A percentile compares a stretch with the other conserved stretches of the same genome.
phyloP scores from a whole-genome alignment of 2,797 vertebrate genomes.

The Scolopax bukidnonensis region DNA sequence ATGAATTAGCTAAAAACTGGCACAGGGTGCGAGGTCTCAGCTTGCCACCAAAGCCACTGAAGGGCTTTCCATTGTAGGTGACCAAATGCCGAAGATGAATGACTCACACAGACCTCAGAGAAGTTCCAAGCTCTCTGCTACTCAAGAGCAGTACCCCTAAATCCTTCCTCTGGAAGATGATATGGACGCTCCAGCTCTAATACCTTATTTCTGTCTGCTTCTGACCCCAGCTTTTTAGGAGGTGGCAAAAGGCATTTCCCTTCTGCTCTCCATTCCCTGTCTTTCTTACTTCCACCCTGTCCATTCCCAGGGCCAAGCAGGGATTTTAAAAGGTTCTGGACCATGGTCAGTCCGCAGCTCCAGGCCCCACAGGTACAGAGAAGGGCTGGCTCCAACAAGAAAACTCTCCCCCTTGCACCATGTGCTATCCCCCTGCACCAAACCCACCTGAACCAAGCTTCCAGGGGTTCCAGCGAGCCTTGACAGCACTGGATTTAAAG shows the following conservation, averaged over 20 bases:
- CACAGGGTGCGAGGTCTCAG: background rate
- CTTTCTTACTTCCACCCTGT: background rate
- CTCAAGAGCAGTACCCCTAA: background rate
- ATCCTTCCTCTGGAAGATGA: background rate
- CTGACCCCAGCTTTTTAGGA: background rate
- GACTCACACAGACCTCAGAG: background rate
- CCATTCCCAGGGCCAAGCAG: background rate
- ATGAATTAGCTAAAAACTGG: constrained; percentile 35
- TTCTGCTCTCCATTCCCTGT: background rate
- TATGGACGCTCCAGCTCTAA: background rate
- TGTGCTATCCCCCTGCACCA: background rate
- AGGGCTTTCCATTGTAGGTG: background rate
- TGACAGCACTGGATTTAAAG: background rate
- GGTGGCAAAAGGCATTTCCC: background rate
- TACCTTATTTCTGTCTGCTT: background rate
- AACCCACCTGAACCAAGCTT: background rate
- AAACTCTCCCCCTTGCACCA: background rate
- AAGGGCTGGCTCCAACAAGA: background rate
- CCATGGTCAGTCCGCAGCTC: background rate
- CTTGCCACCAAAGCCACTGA: background rate
- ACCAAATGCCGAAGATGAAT: background rate
- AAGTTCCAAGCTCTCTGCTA: background rate
- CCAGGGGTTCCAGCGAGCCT: background rate
- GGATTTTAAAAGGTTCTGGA: background rate
- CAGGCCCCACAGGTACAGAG: fast-evolving